phyloP scores from a whole-genome alignment of 2,113 vertebrate genomes.

The Capreolus pygargus region DNA sequence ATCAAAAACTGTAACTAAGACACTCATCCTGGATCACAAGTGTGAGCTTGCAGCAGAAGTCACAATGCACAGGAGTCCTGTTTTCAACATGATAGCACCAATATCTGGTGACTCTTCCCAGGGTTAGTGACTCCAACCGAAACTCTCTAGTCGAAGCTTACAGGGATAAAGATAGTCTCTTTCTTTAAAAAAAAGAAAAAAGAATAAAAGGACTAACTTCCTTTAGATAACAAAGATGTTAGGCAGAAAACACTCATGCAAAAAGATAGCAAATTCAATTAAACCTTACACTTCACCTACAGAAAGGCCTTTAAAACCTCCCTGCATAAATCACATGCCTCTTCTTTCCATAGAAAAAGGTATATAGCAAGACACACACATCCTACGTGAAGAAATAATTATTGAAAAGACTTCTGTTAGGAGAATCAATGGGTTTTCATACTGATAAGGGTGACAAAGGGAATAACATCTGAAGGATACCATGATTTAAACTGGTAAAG shows the following conservation, averaged over 20 bases:
- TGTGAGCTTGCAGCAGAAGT: background rate
- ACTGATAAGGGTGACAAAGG: background rate
- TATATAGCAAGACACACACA: background rate
- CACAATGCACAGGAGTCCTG: background rate
- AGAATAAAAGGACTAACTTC: background rate
- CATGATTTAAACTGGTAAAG: background rate
- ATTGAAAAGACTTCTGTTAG: background rate
- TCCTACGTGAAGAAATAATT: background rate
- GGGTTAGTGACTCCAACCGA: background rate
- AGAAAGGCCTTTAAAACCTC: background rate
- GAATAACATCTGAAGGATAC: background rate
- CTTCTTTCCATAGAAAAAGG: background rate
- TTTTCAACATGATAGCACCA: background rate
- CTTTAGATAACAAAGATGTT: background rate
- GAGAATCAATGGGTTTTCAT: background rate
- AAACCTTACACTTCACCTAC: background rate
- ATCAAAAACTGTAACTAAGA: background rate
- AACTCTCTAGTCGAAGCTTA: background rate
- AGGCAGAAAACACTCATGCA: background rate
- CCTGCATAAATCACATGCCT: background rate
- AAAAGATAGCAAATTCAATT: background rate
- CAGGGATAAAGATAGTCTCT: background rate
- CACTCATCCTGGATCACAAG: background rate
- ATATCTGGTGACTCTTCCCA: background rate
- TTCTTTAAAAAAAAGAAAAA: background rate